Base-by-base conservation (phyloP, 1,140 invertebrate genomes). In the Brachionus calyciflorus region DNA sequence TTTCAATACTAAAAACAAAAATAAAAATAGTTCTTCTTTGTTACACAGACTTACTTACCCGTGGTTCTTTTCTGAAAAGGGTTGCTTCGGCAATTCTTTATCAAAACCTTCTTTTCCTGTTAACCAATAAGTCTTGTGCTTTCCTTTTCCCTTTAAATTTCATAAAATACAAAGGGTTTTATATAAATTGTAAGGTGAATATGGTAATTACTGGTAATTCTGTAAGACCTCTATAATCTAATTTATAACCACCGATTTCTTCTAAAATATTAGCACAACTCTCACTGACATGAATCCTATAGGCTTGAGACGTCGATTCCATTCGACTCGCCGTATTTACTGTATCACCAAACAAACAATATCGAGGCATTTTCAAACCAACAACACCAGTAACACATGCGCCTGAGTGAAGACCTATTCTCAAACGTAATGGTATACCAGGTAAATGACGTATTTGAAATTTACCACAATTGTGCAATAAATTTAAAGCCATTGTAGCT, bases 271-370 rank as follows among this genome's bases (percentile, higher is more conserved):
- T 88, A 79, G 90, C 89, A 0, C 92, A 93, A 10, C 33, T 41
- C 37, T 80, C 65, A 78, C 83, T 84, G 4, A 84, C 79, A 78
- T 85, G 84, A 44, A 85, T 80, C 26, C 82, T 78, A 65, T 83
- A 83, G 7, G 83, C 84, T 84, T 77, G 30, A 9, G 44, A 73
- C 14, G 79, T 82, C 5, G 81, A 82, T 83, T 97, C 94, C 93
- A 97, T 96, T 69, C 93, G 87, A 0, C 91, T 93, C 3, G 92
- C 92, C 0, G 93, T 94, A 81, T 95, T 95, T 0, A 96, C 94
- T 0, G 93, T 96, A 83, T 96, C 94, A 65, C 83, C 79, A 80
- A 82, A 80, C 10, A 96, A 87, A 84, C 93, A 94, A 84, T 94
- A 94, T 57, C 92, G 87, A 0, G 92, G 85, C 48, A 69, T 75